Percentiles rank a stretch among this genome's conserved stretches.
phyloP scores from a whole-genome alignment of 2,113 vertebrate species.

The Alligator mississippiensis region DNA sequence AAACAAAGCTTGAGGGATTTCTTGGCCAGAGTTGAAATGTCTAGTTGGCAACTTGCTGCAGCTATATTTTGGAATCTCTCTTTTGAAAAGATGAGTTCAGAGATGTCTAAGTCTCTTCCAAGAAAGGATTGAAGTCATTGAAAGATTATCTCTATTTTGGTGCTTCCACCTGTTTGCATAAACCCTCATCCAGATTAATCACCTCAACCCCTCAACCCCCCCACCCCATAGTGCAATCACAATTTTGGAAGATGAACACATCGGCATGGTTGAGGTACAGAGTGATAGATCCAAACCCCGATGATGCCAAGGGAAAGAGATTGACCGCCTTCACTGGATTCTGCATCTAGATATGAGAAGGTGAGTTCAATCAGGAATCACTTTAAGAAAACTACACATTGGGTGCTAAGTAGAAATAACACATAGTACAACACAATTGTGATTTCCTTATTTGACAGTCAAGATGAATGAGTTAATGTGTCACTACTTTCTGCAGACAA shows the following conservation, averaged over 20 bases:
- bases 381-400: not conserved
- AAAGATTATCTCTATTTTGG: slow-evolving; percentile 6
- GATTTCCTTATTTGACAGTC: slow-evolving; percentile 9
- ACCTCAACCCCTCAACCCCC: no score
- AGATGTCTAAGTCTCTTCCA: not conserved
- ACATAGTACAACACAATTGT: not conserved
- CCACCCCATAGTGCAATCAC: not conserved
- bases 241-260: slow-evolving; percentile 10
- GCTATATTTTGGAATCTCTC: not conserved
- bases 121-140: not conserved
- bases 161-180: not conserved
- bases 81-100: not conserved
- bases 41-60: not conserved
- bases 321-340: not conserved
- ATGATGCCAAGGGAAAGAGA: not conserved
- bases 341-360: not conserved
- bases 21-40: not conserved
- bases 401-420: not conserved
- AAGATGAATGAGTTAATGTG: slow-evolving; percentile 1
- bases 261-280: not conserved
- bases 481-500: not conserved
- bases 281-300: not conserved
- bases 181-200: not conserved
- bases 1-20: not conserved
- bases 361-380: not conserved